phyloP scores from a whole-genome alignment of 2,113 vertebrate species.

The Gymnocephalus cernua region DNA sequence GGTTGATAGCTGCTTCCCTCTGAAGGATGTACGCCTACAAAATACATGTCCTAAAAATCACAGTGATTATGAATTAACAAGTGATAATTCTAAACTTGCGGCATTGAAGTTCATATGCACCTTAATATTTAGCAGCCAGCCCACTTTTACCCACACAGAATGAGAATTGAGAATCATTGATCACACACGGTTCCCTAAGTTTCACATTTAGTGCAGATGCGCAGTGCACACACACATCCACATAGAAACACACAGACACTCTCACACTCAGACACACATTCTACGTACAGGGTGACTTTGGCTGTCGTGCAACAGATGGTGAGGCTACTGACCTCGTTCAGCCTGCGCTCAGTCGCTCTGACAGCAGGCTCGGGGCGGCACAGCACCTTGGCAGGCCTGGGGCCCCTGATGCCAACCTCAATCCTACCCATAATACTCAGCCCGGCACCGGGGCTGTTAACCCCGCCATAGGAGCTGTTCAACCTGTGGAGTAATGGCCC shows the following conservation, averaged over 20 bases:
- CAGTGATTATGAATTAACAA: not conserved
- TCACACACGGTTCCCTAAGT: not conserved
- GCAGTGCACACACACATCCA: not conserved
- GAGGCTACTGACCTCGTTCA: conserved; percentile 72
- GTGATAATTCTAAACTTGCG: not conserved
- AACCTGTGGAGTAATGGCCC: conserved; percentile 34
- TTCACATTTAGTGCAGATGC: not conserved
- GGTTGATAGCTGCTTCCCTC: not conserved
- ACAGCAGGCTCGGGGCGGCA: conserved; percentile 66
- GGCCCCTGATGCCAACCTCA: conserved; percentile 50
- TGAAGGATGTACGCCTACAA: not conserved
- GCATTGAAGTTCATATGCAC: not conserved
- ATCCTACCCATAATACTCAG: conserved; percentile 55
- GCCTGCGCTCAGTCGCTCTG: conserved; percentile 57
- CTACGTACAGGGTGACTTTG: conserved; percentile 78
- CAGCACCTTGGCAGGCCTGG: conserved; percentile 62
- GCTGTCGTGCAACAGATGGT: conserved; percentile 80
- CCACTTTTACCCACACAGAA: not conserved
- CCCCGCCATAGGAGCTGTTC: conserved; percentile 51
- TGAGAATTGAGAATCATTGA: not conserved
- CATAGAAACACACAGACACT: conserved; percentile 11
- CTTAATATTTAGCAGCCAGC: not conserved
- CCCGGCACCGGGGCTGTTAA: conserved; percentile 56
- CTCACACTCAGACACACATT: conserved; percentile 25
- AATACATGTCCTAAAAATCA: not conserved